These are phyloP conservation scores for Clarias batrachus DNA, from an alignment of 2,113 vertebrate species.

Conservation along the genomic window DNA sequence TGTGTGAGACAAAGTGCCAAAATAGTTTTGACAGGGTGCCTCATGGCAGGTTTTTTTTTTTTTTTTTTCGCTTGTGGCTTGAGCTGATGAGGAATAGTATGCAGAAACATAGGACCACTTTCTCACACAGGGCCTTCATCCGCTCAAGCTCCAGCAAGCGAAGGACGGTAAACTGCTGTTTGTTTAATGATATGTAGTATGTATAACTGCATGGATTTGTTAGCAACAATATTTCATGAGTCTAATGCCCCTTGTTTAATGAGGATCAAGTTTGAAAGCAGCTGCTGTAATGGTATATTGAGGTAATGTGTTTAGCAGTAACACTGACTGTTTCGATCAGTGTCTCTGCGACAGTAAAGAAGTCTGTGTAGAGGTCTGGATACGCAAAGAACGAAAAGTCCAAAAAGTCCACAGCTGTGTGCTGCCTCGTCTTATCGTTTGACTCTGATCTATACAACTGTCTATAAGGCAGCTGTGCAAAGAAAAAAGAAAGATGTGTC, in stretches of 20 bases:
- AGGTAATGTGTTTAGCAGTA: conserved; percentile 57
- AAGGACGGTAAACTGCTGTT: conserved; percentile 53
- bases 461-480: background rate
- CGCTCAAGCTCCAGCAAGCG: conserved; percentile 57
- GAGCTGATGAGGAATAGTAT: conserved; percentile 62
- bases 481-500: background rate
- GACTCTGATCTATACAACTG: conserved; percentile 8
- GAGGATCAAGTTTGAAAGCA: conserved; percentile 74
- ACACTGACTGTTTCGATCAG: conserved; percentile 49
- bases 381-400: conserved; percentile 53
- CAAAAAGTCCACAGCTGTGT: conserved; percentile 15
- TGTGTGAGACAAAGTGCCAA: conserved; percentile 41
- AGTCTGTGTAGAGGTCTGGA: conserved; percentile 51
- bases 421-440: background rate
- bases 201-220: conserved; percentile 50
- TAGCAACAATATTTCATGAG: conserved; percentile 60
- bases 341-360: conserved; percentile 53
- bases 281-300: conserved; percentile 63
- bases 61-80: conserved; percentile 63
- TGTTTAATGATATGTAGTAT: conserved; percentile 68
- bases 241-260: conserved; percentile 52
- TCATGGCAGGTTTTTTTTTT: conserved; percentile 48
- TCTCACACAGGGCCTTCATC: conserved; percentile 61
- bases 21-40: conserved; percentile 67
- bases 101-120: conserved; percentile 63